phyloP scores from a whole-genome alignment of 37 sponge, comb jelly and placozoan species.

The Halisarca cf. caerulea region DNA sequence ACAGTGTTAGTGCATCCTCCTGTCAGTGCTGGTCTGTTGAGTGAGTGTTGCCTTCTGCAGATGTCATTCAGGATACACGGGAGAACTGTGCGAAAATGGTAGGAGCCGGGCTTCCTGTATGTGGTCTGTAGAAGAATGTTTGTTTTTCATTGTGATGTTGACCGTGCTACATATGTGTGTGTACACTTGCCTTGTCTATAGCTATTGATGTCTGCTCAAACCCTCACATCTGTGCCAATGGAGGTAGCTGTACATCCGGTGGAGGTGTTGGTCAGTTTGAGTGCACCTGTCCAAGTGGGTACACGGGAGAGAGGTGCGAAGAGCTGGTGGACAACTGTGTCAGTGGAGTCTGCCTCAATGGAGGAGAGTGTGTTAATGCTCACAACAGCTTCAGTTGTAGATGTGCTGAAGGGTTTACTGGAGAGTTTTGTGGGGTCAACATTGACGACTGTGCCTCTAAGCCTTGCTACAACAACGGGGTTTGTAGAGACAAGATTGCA shows the following conservation, averaged over 20 bases:
- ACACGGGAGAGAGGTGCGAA: slow-evolving; percentile 41
- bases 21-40: slow-evolving; percentile 15
- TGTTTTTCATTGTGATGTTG: no score
- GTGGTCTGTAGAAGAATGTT: no score
- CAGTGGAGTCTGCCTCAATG: slow-evolving; percentile 22
- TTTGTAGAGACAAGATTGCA: background rate
- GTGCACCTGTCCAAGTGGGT: slow-evolving; percentile 46
- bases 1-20: slow-evolving; percentile 17
- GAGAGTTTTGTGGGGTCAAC: slow-evolving; percentile 25
- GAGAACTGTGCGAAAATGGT: no score
- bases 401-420: slow-evolving; percentile 43
- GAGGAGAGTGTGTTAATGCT: slow-evolving; percentile 11
- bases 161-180: no score
- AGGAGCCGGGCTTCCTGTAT: no score
- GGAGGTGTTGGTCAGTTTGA: slow-evolving; percentile 17
- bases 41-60: no score
- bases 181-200: no score
- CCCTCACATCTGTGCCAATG: background rate
- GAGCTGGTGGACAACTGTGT: slow-evolving; percentile 50
- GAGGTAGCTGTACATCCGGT: background rate
- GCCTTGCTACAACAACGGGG: slow-evolving; percentile 39
- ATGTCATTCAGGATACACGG: no score
- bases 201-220: background rate
- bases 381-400: slow-evolving; percentile 31
- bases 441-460: slow-evolving; percentile 31